Percentiles rank a stretch among this genome's conserved stretches.
These are phyloP conservation scores for Pentalonia nigronervosa DNA, from an alignment of 1,140 invertebrate species.

Conservation along the genomic window DNA sequence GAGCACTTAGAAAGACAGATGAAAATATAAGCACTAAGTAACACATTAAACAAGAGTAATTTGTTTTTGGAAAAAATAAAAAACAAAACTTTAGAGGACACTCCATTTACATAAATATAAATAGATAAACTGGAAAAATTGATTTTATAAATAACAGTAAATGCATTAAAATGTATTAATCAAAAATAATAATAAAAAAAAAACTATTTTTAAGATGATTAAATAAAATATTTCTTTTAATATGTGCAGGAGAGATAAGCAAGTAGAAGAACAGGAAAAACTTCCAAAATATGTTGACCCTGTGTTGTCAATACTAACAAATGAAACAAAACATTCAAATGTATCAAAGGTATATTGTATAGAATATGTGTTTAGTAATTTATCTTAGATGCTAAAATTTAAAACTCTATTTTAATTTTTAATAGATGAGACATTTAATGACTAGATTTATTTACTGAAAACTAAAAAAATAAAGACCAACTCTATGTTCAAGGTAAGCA, in stretches of 20 bases:
- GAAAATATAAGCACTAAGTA: slow-evolving; percentile 74
- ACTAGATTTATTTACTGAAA: slow-evolving; percentile 89
- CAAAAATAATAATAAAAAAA: background rate
- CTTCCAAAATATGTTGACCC: slow-evolving; percentile 77
- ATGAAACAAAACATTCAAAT: slow-evolving; percentile 84
- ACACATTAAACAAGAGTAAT: slow-evolving; percentile 75
- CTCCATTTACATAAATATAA: slow-evolving; percentile 78
- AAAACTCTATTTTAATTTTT: slow-evolving; percentile 35
- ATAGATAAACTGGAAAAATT: slow-evolving; percentile 77
- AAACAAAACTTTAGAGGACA: slow-evolving; percentile 69
- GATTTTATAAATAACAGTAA: slow-evolving; percentile 79
- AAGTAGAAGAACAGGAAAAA: slow-evolving; percentile 74
- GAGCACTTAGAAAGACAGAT: slow-evolving; percentile 89
- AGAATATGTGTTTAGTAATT: background rate
- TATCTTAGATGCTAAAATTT: too few species aligned
- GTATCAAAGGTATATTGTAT: slow-evolving; percentile 75
- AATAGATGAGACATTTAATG: slow-evolving; percentile 83
- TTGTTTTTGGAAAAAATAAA: slow-evolving; percentile 75
- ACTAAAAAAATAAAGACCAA: slow-evolving; percentile 68
- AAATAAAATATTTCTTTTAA: background rate
- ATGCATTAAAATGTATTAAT: slow-evolving; percentile 58
- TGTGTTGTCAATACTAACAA: slow-evolving; percentile 79
- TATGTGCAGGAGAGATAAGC: slow-evolving; percentile 67
- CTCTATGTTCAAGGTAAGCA: slow-evolving; percentile 63
- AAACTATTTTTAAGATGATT: background rate